A percentile compares a stretch with the other conserved stretches of the same genome.
Evolutionary conservation across 2,797 vertebrate genomes (phyloP).

Genomic region (Poeciliopsis gracilis): DNA sequence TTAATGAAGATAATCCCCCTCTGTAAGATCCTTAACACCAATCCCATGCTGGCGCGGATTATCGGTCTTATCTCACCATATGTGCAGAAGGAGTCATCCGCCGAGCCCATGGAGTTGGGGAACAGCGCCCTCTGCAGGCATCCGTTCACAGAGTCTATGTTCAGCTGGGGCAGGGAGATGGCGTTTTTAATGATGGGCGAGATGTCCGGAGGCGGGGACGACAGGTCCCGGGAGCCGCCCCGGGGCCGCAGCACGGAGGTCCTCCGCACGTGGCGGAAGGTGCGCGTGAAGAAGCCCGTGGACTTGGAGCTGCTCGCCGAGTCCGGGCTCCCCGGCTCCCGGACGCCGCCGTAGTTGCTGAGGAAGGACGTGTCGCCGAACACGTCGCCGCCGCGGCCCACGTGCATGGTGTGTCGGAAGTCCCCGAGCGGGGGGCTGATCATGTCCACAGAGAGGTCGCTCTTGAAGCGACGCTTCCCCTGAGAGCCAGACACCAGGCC

Average conservation of each 20-base stretch:
- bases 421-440: conserved; percentile 93
- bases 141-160: conserved; percentile 78
- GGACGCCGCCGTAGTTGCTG: conserved; percentile 85
- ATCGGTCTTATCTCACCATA: conserved; percentile 83
- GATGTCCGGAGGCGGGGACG: conserved; percentile 84
- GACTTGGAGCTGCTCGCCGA: conserved; percentile 72
- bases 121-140: conserved; percentile 80
- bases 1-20: conserved; percentile 41
- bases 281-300: conserved; percentile 85
- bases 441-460: conserved; percentile 91
- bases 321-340: conserved; percentile 68
- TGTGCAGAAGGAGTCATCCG: conserved; percentile 79
- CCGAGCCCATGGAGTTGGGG: conserved; percentile 78
- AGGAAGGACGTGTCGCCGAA: conserved; percentile 97
- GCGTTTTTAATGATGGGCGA: conserved; percentile 97
- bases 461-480: conserved; percentile 85
- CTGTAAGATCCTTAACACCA: conserved; percentile 41
- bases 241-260: conserved; percentile 65
- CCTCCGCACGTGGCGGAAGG: conserved; percentile 85
- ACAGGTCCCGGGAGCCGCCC: conserved; percentile 69
- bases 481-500: conserved; percentile 89
- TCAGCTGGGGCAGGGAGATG: conserved; percentile 92
- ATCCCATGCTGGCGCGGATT: conserved; percentile 29
- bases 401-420: conserved; percentile 98
- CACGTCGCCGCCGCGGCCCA: conserved; percentile 93